Base-by-base conservation (phyloP, 1,140 invertebrate genomes). In the Dinothrombium tinctorium region DNA sequence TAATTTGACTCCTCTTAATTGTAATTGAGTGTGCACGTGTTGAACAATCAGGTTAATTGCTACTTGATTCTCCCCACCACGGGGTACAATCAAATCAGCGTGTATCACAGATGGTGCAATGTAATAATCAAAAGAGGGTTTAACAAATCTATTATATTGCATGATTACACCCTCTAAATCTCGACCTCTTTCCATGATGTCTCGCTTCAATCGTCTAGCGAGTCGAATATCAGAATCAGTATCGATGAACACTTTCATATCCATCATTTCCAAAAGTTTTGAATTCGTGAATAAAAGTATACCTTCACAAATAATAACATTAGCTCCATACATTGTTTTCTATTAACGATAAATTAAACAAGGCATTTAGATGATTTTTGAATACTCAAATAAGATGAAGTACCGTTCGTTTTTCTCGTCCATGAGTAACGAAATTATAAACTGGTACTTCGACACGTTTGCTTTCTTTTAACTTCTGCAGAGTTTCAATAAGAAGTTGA, bases 251-350 rank as follows among this genome's bases (percentile, higher is more conserved):
- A 89, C 70, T 62, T 90, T 92, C 78, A 92, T 86, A 51, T 94
- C 84, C 54, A 90, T 64, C 66, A 90, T 67, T 50, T 74, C 67
- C 20, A 78, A 56, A 28, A 98, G 74, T 52, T 87, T 74, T 41
- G 72, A 67, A 60, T 80, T 73, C 55, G 87, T 81, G 64, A 98
- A 98, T 3, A 83, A 73, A 40, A 98, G 66, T 51, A 99, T 98
- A 19, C 92, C 92, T 63, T 99, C 92, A 63, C 98, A 96, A 54
- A 99, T 96, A 35, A 99, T 87, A 22, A 99, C 90, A 66, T 96
- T 96, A 17, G 92, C 92, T 40, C 92, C 92, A 61, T 98, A 98
- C 76, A 98, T 94, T 17, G 79, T 89, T 82, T 96, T 98, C 76
- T 87, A 58, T 29, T 66, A 64, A 26, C 45, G 45, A 51, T 49